Base-by-base conservation (phyloP, 2,797 vertebrate genomes). In the Gephyroberyx darwinii region DNA sequence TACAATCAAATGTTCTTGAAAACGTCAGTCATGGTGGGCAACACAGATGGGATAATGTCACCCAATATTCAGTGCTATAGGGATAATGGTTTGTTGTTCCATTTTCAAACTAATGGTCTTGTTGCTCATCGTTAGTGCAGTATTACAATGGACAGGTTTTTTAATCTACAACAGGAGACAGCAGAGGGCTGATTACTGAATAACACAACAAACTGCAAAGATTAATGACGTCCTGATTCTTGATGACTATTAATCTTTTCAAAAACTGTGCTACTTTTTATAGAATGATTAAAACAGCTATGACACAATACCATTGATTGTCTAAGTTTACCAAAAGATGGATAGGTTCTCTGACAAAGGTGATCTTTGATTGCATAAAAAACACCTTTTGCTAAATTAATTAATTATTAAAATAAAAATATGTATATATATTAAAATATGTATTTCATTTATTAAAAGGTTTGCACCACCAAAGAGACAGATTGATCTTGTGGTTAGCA, bases 1-100 rank as follows among this genome's bases (percentile, higher is more conserved):
- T 80, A 92, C 91, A 92, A 88, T 87, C 80, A 86, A 86, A 89
- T 81, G 75, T 82, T 86, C 84, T 70, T 83, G 77, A 88, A 88
- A 83, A 90, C 86, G 82, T 77, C 73, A 64, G 74, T 85, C 77
- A 67, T 74, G 71, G 80, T 83, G 74, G 86, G 81, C 67, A 91
- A 85, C 77, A 65, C 67, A 60, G 81, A 86, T 86, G 80, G 82
- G 70, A 86, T 80, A 84, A 82, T 83, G 88, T 86, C 85, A 90
- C 70, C 67, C 56, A 78, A 87, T 89, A 80, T 74, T 81, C 67
- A 77, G 30, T 33, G 83, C 90, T 89, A 81, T 71, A 59, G 60
- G 59, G 68, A 68, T 74, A 83, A 88, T 75, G 78, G 65, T 85
- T 86, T 87, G 75, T 82, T 74, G 71, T 77, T 72, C 73, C 79